phyloP scores from a whole-genome alignment of 1,140 invertebrate species.

The Nomia melanderi region DNA sequence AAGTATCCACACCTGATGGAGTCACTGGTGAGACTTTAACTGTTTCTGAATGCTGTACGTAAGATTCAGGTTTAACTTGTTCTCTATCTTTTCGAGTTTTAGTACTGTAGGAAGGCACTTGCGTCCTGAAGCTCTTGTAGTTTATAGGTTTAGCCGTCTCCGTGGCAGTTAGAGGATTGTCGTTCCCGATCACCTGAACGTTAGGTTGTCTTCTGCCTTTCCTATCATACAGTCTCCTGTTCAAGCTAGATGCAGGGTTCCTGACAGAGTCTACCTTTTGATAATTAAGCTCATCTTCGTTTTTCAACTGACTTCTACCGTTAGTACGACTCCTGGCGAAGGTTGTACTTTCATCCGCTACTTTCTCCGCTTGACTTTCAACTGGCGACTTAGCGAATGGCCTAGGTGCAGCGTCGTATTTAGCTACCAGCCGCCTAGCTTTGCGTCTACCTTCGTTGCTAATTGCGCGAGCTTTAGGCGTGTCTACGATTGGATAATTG shows the following conservation, averaged over 20 bases:
- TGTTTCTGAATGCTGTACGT: too few species aligned
- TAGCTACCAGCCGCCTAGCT: conserved; percentile 2
- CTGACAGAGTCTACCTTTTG: neutral
- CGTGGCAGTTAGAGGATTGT: rapidly evolving
- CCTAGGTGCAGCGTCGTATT: conserved; percentile 32
- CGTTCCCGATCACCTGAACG: neutral
- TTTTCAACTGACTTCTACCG: neutral
- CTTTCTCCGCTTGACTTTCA: neutral
- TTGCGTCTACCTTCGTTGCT: neutral
- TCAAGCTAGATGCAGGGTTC: neutral
- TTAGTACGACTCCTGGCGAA: neutral
- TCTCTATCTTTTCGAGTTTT: too few species aligned
- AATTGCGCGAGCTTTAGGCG: neutral
- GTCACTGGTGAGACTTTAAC: neutral
- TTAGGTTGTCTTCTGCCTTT: neutral
- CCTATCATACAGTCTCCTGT: neutral
- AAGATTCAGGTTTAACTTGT: too few species aligned
- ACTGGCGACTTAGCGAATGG: conserved; percentile 24
- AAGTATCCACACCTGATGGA: neutral
- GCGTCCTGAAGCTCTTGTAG: neutral
- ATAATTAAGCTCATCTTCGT: neutral
- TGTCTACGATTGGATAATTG: neutral
- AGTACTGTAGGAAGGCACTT: too few species aligned
- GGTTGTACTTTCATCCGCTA: too few species aligned
- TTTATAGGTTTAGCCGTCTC: neutral